Conservation (phyloP, 2,797 vertebrate genomes). For the Coracias cyanogaster region DNA sequence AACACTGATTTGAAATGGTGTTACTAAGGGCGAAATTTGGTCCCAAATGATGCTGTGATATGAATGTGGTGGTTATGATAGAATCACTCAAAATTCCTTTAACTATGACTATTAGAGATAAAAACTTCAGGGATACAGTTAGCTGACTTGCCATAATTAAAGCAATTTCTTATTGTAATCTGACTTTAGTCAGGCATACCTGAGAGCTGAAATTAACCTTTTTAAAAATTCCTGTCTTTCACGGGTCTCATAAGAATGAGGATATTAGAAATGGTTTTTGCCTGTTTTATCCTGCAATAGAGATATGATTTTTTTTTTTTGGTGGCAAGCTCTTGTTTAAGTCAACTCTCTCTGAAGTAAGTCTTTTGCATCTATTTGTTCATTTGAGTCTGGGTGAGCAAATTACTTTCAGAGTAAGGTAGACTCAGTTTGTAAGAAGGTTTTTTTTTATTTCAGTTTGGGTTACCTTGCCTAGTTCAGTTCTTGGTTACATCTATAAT, state of each 20-base stretch:
- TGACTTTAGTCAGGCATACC: conserved; percentile 13
- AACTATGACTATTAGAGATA: background rate
- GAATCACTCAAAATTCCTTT: background rate
- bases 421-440: background rate
- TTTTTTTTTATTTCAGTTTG: background rate
- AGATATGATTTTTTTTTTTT: background rate
- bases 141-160: conserved; percentile 4
- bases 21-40: background rate
- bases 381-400: background rate
- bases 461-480: background rate
- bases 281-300: background rate
- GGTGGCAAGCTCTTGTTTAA: background rate
- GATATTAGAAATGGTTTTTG: background rate
- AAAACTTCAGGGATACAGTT: background rate
- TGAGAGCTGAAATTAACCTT: conserved; percentile 40
- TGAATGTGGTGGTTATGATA: background rate
- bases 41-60: background rate
- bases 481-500: background rate
- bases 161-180: conserved; percentile 7
- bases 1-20: background rate
- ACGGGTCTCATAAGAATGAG: background rate
- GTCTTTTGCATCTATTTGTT: background rate
- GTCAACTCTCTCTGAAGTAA: background rate
- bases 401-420: background rate
- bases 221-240: background rate